Evolutionary conservation across 2,888 invertebrate species (phyloP).

Genomic region (Pyrochroa serraticornis): DNA sequence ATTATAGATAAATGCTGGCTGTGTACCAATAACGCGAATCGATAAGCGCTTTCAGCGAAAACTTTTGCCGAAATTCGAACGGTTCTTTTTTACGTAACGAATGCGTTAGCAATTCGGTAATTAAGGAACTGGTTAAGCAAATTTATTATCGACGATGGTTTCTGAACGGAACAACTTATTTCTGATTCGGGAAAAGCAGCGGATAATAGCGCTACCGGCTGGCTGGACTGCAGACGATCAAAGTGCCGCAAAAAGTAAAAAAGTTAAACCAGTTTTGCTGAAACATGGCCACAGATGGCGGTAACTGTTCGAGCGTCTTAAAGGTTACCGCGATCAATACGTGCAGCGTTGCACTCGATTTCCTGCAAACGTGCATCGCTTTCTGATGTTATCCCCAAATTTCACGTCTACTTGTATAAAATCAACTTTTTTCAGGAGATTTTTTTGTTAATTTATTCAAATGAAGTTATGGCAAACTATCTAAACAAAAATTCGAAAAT

Average conservation of each 20-base stretch:
- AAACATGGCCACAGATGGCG: conserved; percentile 42
- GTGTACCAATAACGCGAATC: conserved; percentile 25
- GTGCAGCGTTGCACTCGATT: conserved; percentile 16
- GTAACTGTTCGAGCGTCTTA: conserved; percentile 32
- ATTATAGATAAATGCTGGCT: conserved; percentile 17
- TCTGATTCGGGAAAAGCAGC: neutral
- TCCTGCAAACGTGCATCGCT: conserved; percentile 3
- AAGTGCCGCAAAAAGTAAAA: conserved; percentile 12
- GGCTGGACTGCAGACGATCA: conserved; percentile 16
- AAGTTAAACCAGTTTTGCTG: conserved; percentile 28
- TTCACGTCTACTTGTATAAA: neutral
- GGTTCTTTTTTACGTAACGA: neutral
- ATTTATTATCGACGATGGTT: too few species aligned
- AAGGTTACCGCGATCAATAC: conserved; percentile 37
- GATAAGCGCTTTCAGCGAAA: neutral
- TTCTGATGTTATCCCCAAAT: neutral
- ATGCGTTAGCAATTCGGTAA: neutral
- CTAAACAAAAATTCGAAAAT: too few species aligned
- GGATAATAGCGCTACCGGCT: conserved; percentile 11
- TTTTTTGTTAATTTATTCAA: too few species aligned
- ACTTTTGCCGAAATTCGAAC: too few species aligned
- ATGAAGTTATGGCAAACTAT: too few species aligned
- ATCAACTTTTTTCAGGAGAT: neutral
- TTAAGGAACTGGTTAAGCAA: too few species aligned
- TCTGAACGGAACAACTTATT: conserved; percentile 9